These are phyloP conservation scores for Hylia prasina DNA, from an alignment of 2,113 vertebrate species.

Conservation along the genomic window DNA sequence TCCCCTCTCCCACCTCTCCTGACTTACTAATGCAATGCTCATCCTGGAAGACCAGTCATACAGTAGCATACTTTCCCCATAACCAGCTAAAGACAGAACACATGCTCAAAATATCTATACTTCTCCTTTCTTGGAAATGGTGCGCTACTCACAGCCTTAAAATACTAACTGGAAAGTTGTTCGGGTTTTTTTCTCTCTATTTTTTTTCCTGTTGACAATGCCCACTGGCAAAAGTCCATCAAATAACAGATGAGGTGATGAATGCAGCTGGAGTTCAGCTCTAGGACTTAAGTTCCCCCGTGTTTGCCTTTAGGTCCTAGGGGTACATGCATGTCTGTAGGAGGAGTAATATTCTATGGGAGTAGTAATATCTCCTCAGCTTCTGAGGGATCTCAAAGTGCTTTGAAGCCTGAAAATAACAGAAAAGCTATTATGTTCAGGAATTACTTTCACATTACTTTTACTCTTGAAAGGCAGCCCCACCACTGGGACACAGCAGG, in stretches of 20 bases:
- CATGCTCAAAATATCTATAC: neutral
- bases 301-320: neutral
- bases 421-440: neutral
- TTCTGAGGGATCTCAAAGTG: neutral
- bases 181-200: accelerated
- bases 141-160: neutral
- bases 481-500: neutral
- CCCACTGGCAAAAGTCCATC: slow-evolving; percentile 27
- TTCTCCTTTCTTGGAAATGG: slow-evolving; percentile 24
- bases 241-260: slow-evolving; percentile 28
- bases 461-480: neutral
- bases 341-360: neutral
- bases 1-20: neutral
- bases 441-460: neutral
- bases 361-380: neutral
- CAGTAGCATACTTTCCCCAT: neutral
- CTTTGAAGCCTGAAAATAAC: slow-evolving; percentile 8
- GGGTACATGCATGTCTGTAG: neutral
- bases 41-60: neutral
- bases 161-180: neutral
- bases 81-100: neutral
- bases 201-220: neutral
- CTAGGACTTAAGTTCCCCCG: neutral
- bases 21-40: neutral
- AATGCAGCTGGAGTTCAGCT: slow-evolving; percentile 25